Evolutionary conservation across 2,888 invertebrate species (phyloP).

Genomic region (Anorthoa munda): DNA sequence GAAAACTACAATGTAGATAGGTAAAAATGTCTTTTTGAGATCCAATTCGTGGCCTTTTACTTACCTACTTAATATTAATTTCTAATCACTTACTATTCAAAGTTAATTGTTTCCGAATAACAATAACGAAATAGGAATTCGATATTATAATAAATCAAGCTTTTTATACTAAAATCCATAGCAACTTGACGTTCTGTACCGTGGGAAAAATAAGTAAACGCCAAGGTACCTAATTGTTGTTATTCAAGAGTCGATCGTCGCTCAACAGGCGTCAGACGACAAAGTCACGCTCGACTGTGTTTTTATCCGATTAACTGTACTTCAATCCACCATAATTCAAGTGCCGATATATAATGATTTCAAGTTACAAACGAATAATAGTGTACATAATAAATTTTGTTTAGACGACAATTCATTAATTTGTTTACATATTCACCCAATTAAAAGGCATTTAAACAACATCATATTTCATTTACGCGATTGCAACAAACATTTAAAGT

Average conservation of each 20-base stretch:
- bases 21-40: slow-evolving; percentile 4
- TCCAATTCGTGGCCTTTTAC: slow-evolving; percentile 13
- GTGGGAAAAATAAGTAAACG: slow-evolving; percentile 82
- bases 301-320: slow-evolving; percentile 59
- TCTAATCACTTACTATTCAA: slow-evolving; percentile 14
- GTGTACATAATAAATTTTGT: background rate
- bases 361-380: slow-evolving; percentile 15
- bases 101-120: slow-evolving; percentile 22
- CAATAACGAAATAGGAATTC: slow-evolving; percentile 21
- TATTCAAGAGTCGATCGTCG: slow-evolving; percentile 75
- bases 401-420: background rate
- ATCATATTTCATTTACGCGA: slow-evolving; percentile 6
- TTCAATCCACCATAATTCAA: slow-evolving; percentile 41
- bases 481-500: slow-evolving; percentile 24
- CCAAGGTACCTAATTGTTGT: slow-evolving; percentile 75
- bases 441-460: slow-evolving; percentile 9
- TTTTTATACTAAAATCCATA: slow-evolving; percentile 16
- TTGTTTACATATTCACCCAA: background rate
- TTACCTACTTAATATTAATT: background rate
- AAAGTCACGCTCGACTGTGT: slow-evolving; percentile 78
- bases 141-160: slow-evolving; percentile 9
- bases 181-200: slow-evolving; percentile 43
- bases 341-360: too few relatives aligned
- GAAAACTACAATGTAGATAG: background rate
- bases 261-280: slow-evolving; percentile 81